Evolutionary conservation across 35 echinoderm and acorn worm genomes (phyloP).

Genomic region (Holothuria glaberrima): DNA sequence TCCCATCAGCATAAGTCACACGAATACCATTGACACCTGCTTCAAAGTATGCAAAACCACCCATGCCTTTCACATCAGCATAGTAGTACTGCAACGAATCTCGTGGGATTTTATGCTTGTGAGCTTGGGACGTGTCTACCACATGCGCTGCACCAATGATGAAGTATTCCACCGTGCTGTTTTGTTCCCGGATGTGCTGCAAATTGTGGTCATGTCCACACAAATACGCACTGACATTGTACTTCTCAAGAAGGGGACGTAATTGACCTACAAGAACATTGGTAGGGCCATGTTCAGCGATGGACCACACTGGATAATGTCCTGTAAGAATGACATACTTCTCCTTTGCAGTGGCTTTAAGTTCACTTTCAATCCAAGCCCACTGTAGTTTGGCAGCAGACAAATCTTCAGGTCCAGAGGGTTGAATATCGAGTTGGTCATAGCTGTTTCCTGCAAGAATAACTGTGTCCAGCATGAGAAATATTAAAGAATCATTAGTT

Average conservation of each 20-base stretch:
- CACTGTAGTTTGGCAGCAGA: constrained; percentile 64
- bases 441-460: constrained; percentile 72
- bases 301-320: constrained; percentile 97
- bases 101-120: constrained; percentile 61
- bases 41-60: constrained; percentile 90
- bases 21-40: constrained; percentile 47
- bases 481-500: constrained; percentile 59
- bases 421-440: constrained; percentile 40
- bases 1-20: constrained; percentile 87
- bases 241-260: constrained; percentile 79
- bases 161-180: constrained; percentile 86
- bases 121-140: constrained; percentile 64
- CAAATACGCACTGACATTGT: constrained; percentile 89
- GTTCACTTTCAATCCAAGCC: constrained; percentile 84
- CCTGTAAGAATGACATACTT: constrained; percentile 92
- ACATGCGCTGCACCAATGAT: constrained; percentile 85
- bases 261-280: constrained; percentile 66
- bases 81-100: constrained; percentile 79
- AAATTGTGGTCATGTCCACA: constrained; percentile 98
- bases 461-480: constrained; percentile 96
- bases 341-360: constrained; percentile 61
- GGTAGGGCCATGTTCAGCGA: constrained; percentile 95
- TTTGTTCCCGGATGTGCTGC: constrained; percentile 84
- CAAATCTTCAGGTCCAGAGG: constrained; percentile 65
- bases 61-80: constrained; percentile 61